These are phyloP conservation scores for Frieseomelitta varia DNA, from an alignment of 1,140 invertebrate genomes.

Conservation along the genomic window DNA sequence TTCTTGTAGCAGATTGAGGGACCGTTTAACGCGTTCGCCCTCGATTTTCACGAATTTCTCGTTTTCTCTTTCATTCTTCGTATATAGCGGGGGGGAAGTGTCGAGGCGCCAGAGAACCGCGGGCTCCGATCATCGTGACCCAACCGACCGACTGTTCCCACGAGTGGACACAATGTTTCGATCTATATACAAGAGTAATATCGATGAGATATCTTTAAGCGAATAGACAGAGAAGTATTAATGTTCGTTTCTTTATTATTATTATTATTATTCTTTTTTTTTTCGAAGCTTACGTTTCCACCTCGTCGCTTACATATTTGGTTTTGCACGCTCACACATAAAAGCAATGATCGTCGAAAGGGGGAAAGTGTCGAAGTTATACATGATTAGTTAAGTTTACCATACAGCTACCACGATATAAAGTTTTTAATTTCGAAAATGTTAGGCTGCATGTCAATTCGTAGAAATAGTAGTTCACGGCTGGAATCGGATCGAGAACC, in stretches of 20 bases:
- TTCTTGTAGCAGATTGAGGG: constrained; percentile 19
- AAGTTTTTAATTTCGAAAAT: constrained; percentile 51
- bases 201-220: constrained; percentile 47
- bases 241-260: constrained; percentile 32
- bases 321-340: constrained; percentile 31
- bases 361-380: constrained; percentile 51
- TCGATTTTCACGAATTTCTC: neutral
- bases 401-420: constrained; percentile 48
- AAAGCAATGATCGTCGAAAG: constrained; percentile 49
- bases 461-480: constrained; percentile 20
- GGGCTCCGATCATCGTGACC: neutral
- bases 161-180: constrained; percentile 34
- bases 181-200: constrained; percentile 54
- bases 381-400: constrained; percentile 52
- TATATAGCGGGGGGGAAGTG: constrained; percentile 9
- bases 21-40: constrained; percentile 28
- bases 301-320: constrained; percentile 32
- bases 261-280: neutral
- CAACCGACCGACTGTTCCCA: constrained; percentile 18
- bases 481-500: neutral
- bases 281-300: constrained; percentile 33
- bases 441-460: constrained; percentile 35
- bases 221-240: constrained; percentile 51
- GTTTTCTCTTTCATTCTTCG: neutral
- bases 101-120: constrained; percentile 8